A percentile compares a stretch with the other conserved stretches of the same genome.
Conservation (phyloP, 2,797 vertebrate species). For the Pangasius larnaudii region DNA sequence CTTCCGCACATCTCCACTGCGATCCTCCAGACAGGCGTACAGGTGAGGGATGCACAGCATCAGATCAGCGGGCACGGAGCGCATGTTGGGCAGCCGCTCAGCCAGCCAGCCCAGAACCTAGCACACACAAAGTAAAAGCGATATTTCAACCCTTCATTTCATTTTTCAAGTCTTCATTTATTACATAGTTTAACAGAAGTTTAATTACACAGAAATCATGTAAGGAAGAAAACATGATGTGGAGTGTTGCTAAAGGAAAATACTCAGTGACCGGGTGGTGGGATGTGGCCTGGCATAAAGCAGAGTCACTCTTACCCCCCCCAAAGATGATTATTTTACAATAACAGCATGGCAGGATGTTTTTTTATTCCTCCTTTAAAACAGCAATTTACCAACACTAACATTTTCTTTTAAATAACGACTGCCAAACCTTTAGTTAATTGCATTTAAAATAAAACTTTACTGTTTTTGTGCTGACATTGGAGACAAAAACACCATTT, state of each 20-base stretch:
- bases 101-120: slow-evolving; percentile 93
- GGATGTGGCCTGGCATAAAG: background rate
- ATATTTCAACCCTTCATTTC: too few relatives aligned
- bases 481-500: background rate
- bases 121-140: background rate
- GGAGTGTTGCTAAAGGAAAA: background rate
- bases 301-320: background rate
- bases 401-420: background rate
- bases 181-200: background rate
- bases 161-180: background rate
- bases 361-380: background rate
- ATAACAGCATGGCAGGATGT: background rate
- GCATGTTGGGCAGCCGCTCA: slow-evolving; percentile 88
- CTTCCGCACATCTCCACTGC: slow-evolving; percentile 95
- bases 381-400: background rate
- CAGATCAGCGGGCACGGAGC: slow-evolving; percentile 85
- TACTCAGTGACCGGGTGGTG: background rate
- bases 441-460: background rate
- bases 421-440: background rate
- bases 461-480: background rate
- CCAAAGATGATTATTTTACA: background rate
- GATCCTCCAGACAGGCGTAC: slow-evolving; percentile 91
- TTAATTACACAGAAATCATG: background rate
- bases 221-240: background rate
- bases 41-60: slow-evolving; percentile 87